A percentile compares a stretch with the other conserved stretches of the same genome.
Evolutionary conservation across 1,140 invertebrate genomes (phyloP).

Genomic region (Eriosoma lanigerum): DNA sequence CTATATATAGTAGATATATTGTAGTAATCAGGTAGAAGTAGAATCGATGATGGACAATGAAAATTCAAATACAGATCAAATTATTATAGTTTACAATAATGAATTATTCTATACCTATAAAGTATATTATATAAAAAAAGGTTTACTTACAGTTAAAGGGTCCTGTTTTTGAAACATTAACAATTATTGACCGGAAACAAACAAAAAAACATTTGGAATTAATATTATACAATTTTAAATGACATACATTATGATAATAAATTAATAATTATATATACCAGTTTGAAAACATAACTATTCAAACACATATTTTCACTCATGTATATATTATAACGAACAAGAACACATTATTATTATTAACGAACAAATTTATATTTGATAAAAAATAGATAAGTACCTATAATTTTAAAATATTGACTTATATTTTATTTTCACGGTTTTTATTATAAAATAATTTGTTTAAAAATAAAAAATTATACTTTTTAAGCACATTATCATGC

Average conservation of each 20-base stretch:
- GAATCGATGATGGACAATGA: neutral
- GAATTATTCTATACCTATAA: neutral
- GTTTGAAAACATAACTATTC: too few relatives aligned
- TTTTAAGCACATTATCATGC: neutral
- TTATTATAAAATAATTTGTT: too few relatives aligned
- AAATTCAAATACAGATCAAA: neutral
- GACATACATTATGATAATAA: too few relatives aligned
- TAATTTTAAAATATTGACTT: too few relatives aligned
- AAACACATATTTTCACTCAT: neutral
- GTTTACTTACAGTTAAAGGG: conserved; percentile 44
- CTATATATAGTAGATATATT: neutral
- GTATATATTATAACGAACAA: neutral
- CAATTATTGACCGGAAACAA: conserved; percentile 10
- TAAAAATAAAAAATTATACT: too few relatives aligned
- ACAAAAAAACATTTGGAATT: conserved; percentile 30
- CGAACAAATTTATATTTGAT: too few relatives aligned
- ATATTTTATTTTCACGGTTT: too few relatives aligned
- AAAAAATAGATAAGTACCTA: too few relatives aligned
- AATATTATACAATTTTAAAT: neutral
- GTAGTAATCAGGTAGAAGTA: neutral
- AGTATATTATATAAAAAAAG: neutral
- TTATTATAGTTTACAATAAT: too few relatives aligned
- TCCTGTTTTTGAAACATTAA: conserved; percentile 33
- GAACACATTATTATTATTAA: neutral
- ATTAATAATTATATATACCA: too few relatives aligned